Base-by-base conservation (phyloP, 2,797 vertebrate species). In the Oreochromis grahami region DNA sequence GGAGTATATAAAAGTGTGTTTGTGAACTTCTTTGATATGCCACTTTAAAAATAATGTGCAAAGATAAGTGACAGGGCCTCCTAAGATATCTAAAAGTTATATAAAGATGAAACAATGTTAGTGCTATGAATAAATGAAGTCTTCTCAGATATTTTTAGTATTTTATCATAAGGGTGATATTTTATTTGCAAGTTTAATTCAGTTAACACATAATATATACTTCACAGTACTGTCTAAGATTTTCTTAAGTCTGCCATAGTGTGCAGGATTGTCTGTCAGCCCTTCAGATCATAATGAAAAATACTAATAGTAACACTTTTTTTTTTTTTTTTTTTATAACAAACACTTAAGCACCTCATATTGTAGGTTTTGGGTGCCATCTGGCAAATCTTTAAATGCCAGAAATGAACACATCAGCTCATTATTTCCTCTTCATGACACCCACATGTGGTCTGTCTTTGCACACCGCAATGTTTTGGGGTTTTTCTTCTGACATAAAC, bases 11-110 rank as follows among this genome's bases (percentile, higher is more conserved):
- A 11, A 8, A 53, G 10, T 63, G 24, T 14, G 60, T 72, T 48
- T 32, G 51, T 79, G 24, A 19, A 13, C 26, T 7, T 34, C 19
- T 80, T 86, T 77, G 38, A 79, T 51, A 9, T 76, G 12, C 48
- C 58, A 45, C 15, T 81, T 78, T 19, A 8, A 77, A 72, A 65
- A 38, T 26, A 58, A 32, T 58, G 48, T 51, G n/a, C 55, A 52
- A 56, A 60, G 45, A 78, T 63, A n/a, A 76, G 70, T 48, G 29
- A 8, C 8, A 15, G 29, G n/a, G 32, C 14, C 34, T 58, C 68
- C 43, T 58, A 36, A 15, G 55, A 84, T 81, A 81, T 76, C 41
- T 55, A 19, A 88, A 48, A n/a, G 79, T 86, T 92, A 77, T 92
- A 90, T 92, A 77, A 88, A 86, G 88, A 91, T 86, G 17, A 84